These are phyloP conservation scores for Piezodorus guildinii DNA, from an alignment of 1,140 invertebrate genomes.

Conservation along the genomic window DNA sequence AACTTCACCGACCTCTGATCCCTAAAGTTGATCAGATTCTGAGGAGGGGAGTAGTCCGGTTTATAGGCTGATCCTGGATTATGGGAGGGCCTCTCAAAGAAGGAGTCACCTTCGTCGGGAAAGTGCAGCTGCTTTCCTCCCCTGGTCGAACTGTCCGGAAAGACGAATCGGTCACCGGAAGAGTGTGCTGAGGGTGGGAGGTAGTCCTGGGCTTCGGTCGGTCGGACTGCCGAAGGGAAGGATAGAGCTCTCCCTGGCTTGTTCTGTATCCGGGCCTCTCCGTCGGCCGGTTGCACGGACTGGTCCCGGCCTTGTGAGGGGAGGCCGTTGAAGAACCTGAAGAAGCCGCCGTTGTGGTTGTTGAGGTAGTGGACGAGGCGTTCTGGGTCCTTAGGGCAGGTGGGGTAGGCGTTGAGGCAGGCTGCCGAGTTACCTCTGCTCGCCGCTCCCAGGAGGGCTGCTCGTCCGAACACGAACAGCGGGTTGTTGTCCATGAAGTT, in stretches of 20 bases:
- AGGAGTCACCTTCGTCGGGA: neutral
- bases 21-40: constrained; percentile 19
- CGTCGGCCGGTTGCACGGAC: neutral
- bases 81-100: neutral
- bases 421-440: constrained; percentile 44
- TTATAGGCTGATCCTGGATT: constrained; percentile 1
- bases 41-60: constrained; percentile 12
- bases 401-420: constrained; percentile 53
- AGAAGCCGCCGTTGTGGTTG: constrained; percentile 75
- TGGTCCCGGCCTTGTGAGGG: neutral
- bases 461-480: constrained; percentile 54
- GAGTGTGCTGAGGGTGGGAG: neutral
- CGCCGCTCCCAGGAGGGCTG: constrained; percentile 55
- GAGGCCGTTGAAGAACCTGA: constrained; percentile 52
- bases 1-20: constrained; percentile 22
- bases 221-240: neutral
- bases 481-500: constrained; percentile 42
- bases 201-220: neutral
- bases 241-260: neutral
- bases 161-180: constrained; percentile 24
- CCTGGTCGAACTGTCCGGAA: constrained; percentile 31
- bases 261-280: neutral
- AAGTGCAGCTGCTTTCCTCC: constrained; percentile 28
- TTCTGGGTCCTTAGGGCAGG: constrained; percentile 58
- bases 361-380: constrained; percentile 65